phyloP scores from a whole-genome alignment of 53 echinoderm and acorn worm genomes.

The Actinopyga echinites region DNA sequence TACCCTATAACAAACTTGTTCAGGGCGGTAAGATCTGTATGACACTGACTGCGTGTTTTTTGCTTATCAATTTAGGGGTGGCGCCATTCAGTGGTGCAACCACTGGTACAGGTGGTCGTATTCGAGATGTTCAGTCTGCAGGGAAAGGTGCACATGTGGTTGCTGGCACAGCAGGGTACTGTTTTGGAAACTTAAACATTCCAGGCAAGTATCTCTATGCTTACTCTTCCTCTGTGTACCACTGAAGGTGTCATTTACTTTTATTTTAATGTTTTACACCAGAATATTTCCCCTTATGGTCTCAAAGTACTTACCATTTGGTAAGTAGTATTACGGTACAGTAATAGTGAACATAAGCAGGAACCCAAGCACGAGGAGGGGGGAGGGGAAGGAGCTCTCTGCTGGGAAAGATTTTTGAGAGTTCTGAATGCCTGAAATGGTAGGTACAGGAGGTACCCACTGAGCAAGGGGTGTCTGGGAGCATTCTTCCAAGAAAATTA shows the following conservation, averaged over 20 bases:
- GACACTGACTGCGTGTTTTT: too few relatives aligned
- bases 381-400: too few relatives aligned
- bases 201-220: constrained; percentile 60
- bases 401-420: too few relatives aligned
- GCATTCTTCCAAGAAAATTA: too few relatives aligned
- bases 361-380: too few relatives aligned
- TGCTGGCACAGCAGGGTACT: constrained; percentile 94
- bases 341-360: too few relatives aligned
- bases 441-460: too few relatives aligned
- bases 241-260: neutral
- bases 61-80: constrained; percentile 54
- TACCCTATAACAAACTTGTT: too few relatives aligned
- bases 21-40: too few relatives aligned
- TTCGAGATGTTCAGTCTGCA: constrained; percentile 90
- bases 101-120: constrained; percentile 92
- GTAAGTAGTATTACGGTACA: too few relatives aligned
- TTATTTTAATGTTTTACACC: neutral
- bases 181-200: constrained; percentile 94
- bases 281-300: neutral
- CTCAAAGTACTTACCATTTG: neutral
- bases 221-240: neutral
- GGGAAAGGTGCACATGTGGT: constrained; percentile 93
- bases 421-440: too few relatives aligned
- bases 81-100: constrained; percentile 98
- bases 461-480: too few relatives aligned